A percentile compares a stretch with the other conserved stretches of the same genome.
These are phyloP conservation scores for Paedocypris micromegethes DNA, from an alignment of 2,797 vertebrate species.

Conservation along the genomic window DNA sequence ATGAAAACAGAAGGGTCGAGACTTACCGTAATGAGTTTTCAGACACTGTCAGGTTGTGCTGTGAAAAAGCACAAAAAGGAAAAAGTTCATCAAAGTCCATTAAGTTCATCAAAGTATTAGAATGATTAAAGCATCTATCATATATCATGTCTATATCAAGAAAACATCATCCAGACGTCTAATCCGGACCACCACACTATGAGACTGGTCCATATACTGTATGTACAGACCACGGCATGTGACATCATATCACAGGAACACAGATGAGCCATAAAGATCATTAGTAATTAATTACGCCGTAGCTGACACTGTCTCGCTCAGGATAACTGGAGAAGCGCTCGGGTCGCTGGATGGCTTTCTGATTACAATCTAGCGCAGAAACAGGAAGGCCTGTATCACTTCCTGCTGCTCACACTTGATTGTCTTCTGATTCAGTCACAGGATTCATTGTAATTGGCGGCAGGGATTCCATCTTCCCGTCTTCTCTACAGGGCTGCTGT, in stretches of 20 bases:
- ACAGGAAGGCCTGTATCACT: neutral
- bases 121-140: neutral
- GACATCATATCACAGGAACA: slow-evolving; percentile 1
- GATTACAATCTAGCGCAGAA: neutral
- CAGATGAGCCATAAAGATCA: slow-evolving; percentile 11
- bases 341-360: neutral
- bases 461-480: neutral
- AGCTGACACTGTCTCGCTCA: slow-evolving; percentile 1
- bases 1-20: too few relatives aligned
- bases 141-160: slow-evolving; percentile 6
- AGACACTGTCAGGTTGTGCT: too few relatives aligned
- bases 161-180: slow-evolving; percentile 19
- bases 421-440: neutral
- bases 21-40: too few relatives aligned
- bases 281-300: slow-evolving; percentile 17
- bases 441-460: neutral
- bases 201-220: slow-evolving; percentile 1
- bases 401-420: slow-evolving; percentile 2
- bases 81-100: too few relatives aligned
- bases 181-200: neutral
- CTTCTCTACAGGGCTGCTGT: too few relatives aligned
- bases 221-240: slow-evolving; percentile 1
- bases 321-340: slow-evolving; percentile 1
- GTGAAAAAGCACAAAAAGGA: too few relatives aligned
- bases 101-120: too few relatives aligned